Conservation (phyloP, 2,888 invertebrate species). For the Morpho helenor region DNA sequence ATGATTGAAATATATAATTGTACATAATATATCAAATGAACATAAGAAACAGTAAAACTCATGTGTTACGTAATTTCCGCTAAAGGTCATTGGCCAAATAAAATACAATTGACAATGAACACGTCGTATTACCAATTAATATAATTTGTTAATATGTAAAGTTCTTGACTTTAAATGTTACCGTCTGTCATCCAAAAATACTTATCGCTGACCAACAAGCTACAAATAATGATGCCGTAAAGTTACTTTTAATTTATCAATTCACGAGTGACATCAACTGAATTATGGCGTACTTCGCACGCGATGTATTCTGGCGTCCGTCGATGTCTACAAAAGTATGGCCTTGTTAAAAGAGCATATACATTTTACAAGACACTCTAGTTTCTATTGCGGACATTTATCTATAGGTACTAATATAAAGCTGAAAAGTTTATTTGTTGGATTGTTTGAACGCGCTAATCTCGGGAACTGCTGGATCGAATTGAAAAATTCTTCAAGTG, state of each 20-base stretch:
- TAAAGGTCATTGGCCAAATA: too few relatives aligned
- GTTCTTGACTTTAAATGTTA: conserved; percentile 3
- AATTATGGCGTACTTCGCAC: conserved; percentile 18
- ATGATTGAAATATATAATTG: too few relatives aligned
- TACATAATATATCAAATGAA: too few relatives aligned
- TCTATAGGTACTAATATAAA: too few relatives aligned
- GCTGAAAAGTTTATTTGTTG: too few relatives aligned
- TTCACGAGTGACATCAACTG: conserved; percentile 18
- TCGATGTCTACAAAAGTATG: conserved; percentile 3
- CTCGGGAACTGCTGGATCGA: too few relatives aligned
- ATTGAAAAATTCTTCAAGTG: too few relatives aligned
- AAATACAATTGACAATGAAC: background rate
- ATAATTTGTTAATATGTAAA: conserved; percentile 14
- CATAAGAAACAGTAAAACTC: too few relatives aligned
- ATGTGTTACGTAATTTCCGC: too few relatives aligned
- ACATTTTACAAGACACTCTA: too few relatives aligned
- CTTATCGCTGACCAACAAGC: conserved; percentile 14
- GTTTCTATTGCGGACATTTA: too few relatives aligned
- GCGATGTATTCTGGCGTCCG: conserved; percentile 8
- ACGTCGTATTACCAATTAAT: conserved; percentile 1
- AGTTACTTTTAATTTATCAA: conserved; percentile 25
- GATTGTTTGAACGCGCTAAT: too few relatives aligned
- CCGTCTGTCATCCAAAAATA: conserved; percentile 1
- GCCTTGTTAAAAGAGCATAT: background rate
- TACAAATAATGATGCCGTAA: conserved; percentile 22